A percentile compares a stretch with the other conserved stretches of the same genome.
These are phyloP conservation scores for Idaea biselata DNA, from an alignment of 2,888 invertebrate species.

Conservation along the genomic window DNA sequence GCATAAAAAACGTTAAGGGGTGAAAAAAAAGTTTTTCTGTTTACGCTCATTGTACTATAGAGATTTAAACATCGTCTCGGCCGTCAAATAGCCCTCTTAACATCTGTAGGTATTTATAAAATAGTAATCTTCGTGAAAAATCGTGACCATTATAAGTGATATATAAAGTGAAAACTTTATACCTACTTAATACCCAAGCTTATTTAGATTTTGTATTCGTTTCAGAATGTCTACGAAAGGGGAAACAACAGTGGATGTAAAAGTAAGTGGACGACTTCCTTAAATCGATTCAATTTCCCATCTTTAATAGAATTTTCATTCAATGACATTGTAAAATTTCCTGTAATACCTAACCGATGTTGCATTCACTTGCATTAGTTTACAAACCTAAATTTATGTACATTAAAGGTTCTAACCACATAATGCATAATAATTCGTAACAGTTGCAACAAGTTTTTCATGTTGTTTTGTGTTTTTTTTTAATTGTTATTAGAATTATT, in stretches of 20 bases:
- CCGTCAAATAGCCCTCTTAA: no score
- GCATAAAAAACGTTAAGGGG: no score
- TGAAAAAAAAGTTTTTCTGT: no score
- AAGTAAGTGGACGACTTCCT: slow-evolving; percentile 48
- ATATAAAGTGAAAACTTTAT: neutral
- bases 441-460: no score
- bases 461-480: no score
- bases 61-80: no score
- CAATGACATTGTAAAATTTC: slow-evolving; percentile 3
- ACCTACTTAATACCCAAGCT: neutral
- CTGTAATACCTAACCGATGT: neutral
- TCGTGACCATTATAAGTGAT: neutral
- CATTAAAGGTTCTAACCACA: no score
- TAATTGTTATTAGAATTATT: no score
- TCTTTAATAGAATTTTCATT: slow-evolving; percentile 4
- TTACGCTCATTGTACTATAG: no score
- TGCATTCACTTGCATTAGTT: neutral
- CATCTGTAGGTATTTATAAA: no score
- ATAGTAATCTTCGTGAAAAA: no score
- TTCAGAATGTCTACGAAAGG: slow-evolving; percentile 65
- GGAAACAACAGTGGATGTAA: slow-evolving; percentile 59
- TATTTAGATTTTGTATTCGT: slow-evolving; percentile 33
- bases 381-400: neutral
- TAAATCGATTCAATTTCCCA: slow-evolving; percentile 3
- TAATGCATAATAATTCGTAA: no score